These are phyloP conservation scores for Tor tambroides DNA, from an alignment of 2,113 vertebrate genomes.

Conservation along the genomic window DNA sequence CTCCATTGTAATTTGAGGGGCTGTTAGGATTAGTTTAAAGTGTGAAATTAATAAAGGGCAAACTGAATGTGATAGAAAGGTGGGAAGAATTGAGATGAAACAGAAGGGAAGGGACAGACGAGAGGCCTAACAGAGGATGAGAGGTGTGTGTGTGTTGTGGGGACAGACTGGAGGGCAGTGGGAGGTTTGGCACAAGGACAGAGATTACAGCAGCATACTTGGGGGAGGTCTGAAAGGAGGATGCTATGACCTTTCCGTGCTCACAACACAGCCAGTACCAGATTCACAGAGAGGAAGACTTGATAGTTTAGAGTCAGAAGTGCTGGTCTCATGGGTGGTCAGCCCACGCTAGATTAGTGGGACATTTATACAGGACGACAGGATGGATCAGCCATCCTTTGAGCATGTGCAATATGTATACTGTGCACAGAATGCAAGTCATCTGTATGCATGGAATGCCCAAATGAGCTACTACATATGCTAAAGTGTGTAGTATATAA, in stretches of 20 bases:
- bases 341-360: background rate
- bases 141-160: constrained; percentile 15
- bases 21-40: constrained; percentile 58
- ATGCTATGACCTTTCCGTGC: constrained; percentile 68
- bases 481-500: too few species aligned
- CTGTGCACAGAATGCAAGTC: too few species aligned
- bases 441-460: too few species aligned
- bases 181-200: constrained; percentile 67
- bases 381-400: too few species aligned
- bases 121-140: background rate
- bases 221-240: constrained; percentile 49
- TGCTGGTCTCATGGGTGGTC: background rate
- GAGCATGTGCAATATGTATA: too few species aligned
- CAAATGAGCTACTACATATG: too few species aligned
- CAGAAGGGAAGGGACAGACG: constrained; percentile 27
- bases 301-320: background rate
- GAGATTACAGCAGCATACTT: constrained; percentile 47
- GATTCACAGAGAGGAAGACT: constrained; percentile 42
- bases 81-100: constrained; percentile 8
- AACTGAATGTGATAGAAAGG: constrained; percentile 34
- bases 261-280: constrained; percentile 59
- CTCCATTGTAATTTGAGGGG: constrained; percentile 63
- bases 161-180: constrained; percentile 60
- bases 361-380: background rate
- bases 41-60: constrained; percentile 54